Evolutionary conservation across 2,113 vertebrate genomes (phyloP), one percentile per base, ranked within the genome.

Genomic region (Serilophus lunatus): DNA sequence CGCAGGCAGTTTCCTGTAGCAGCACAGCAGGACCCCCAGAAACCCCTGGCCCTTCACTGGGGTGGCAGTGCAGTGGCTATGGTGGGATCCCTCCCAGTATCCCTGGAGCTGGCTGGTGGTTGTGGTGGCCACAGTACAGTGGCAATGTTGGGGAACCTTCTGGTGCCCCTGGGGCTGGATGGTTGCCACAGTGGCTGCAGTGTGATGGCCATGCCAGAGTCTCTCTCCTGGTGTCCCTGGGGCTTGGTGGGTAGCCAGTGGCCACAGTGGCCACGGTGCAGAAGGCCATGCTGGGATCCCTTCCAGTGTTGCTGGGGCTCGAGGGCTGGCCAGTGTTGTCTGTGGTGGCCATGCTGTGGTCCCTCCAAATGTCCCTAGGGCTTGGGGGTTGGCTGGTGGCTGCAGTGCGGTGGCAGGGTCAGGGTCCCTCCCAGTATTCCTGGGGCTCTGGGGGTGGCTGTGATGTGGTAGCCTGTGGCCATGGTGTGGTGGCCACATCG

Each of bases 161-260:
- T 22, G 19, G 13, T 33, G 40, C 45, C 49, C 47, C 47, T 20
- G 23, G 22, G 49, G 18, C 54, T 24, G 31, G 51, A 19, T 44
- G 15, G 56, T 71, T 31, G 20, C 36, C 20, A 42, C 31, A 12
- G 59, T 64, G 49, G 23, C n/a, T 38, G 12, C 31, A 25, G 13
- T 23, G 1, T 11, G 29, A 26, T 38, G 77, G 3, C 63, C 1
- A 2, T 54, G n/a, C 16, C 26, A 25, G 3, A 5, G 49, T 53
- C 60, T 31, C 10, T 63, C 17, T 24, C 13, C 36, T 18, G 31
- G 8, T 44, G 0, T 35, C 24, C 31, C 31, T 64, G 23, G 18
- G 25, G 33, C 40, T 45, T 20, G 17, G 51, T 12, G 23, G 18
- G 33, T 22, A 18, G 42, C 57, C 33, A 31, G 47, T 78, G 29